These are phyloP conservation scores for Sebastes minor DNA, from an alignment of 2,797 vertebrate species.

Conservation along the genomic window DNA sequence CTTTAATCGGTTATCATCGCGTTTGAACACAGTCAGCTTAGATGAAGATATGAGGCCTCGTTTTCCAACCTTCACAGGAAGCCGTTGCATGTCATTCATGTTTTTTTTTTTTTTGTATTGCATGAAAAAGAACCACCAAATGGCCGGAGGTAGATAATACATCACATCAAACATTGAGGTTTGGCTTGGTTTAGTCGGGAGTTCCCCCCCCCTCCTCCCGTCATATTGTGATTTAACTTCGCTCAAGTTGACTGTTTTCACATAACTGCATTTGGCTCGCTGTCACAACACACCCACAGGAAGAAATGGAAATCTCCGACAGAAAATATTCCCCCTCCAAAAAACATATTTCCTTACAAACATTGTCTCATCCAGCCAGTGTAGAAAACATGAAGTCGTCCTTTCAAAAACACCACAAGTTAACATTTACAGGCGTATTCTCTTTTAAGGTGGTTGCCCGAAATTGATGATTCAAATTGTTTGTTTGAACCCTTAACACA, in stretches of 20 bases:
- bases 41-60: neutral
- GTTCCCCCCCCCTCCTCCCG: neutral
- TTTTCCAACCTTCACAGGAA: neutral
- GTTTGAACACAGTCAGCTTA: neutral
- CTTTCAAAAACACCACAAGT: neutral
- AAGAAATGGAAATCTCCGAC: neutral
- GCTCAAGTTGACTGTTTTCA: conserved; percentile 8
- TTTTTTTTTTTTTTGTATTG: neutral
- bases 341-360: neutral
- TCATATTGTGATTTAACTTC: conserved; percentile 1
- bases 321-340: conserved; percentile 14
- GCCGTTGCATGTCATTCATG: neutral
- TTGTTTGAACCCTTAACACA: neutral
- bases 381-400: neutral
- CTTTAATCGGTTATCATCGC: neutral
- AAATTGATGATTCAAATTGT: neutral
- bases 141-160: neutral
- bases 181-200: neutral
- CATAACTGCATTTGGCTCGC: neutral
- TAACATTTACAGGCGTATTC: neutral
- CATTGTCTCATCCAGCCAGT: neutral
- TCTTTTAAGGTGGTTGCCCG: neutral
- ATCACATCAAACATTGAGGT: conserved; percentile 4
- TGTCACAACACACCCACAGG: conserved; percentile 28
- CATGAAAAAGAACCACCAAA: neutral